Conservation (phyloP, 1,140 invertebrate species). For the Procambarus virginalis region DNA sequence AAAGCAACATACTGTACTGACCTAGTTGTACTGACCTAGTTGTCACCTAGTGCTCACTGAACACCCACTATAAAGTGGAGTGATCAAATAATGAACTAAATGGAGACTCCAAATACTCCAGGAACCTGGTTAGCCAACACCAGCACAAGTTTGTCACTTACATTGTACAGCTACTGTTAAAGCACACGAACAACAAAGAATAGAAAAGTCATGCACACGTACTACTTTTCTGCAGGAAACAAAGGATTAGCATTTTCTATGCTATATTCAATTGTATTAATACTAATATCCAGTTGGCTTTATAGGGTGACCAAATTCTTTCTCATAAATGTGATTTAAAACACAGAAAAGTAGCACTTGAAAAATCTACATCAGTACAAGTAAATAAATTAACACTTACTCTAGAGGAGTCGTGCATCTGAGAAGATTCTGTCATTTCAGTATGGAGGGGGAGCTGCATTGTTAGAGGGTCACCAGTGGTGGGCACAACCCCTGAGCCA, state of each 20-base stretch:
- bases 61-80: too few relatives aligned
- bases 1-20: too few relatives aligned
- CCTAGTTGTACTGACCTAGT: too few relatives aligned
- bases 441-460: conserved; percentile 61
- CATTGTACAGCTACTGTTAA: too few relatives aligned
- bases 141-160: too few relatives aligned
- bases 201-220: not conserved
- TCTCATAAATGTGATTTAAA: not conserved
- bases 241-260: too few relatives aligned
- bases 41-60: too few relatives aligned
- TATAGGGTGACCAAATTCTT: not conserved
- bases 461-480: conserved; percentile 41
- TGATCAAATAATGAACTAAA: too few relatives aligned
- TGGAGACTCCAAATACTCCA: too few relatives aligned
- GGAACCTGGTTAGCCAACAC: too few relatives aligned
- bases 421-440: conserved; percentile 56
- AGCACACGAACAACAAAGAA: not conserved
- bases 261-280: too few relatives aligned
- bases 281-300: too few relatives aligned
- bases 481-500: conserved; percentile 29
- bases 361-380: not conserved
- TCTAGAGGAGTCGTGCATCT: conserved; percentile 61
- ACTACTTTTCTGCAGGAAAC: not conserved
- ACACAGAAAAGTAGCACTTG: not conserved
- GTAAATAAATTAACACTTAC: conserved; percentile 49